Base-by-base conservation (phyloP, 2,113 vertebrate genomes). In the Opisthocomus hoazin region DNA sequence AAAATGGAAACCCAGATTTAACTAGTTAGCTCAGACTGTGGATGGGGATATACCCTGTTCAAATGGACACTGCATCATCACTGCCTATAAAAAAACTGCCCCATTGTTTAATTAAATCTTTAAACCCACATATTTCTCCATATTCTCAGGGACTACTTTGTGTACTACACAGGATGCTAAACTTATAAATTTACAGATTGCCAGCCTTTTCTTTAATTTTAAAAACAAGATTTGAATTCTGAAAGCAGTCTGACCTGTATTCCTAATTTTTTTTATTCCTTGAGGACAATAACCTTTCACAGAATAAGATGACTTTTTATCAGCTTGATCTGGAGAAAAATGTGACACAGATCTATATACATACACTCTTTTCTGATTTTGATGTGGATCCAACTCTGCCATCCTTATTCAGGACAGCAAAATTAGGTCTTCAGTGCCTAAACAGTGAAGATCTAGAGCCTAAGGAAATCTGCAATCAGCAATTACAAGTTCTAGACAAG, bases 1-100 rank as follows among this genome's bases (percentile, higher is more conserved):
- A 95, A 79, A 96, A 87, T 75, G 76, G 84, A 97, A 96, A 97
- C 83, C 10, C 84, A 96, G 87, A 95, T 70, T 94, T 96, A 95
- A 94, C 80, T 87, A 60, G 78, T 92, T 90, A 92, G 89, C 75
- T 97, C 89, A 77, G 95, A 71, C 70, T 75, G 82, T 85, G 89
- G 79, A 77, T 89, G 66, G 79, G 87, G 96, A 85, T 94, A 85
- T 87, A 90, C 50, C 60, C 78, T 96, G 66, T 89, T 90, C 93
- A 90, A 94, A 57, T 65, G 73, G 94, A 94, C 95, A 39, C 87
- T 81, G 81, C 90, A 92, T 89, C 88, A 94, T 91, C 87, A 56
- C 65, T 66, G 93, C 79, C 64, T 43, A 45, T 68, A 53, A 76
- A 94, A 51, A 89, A 87, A n/a, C 75, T 89, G 86, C 30, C 17